Percentiles rank a stretch among this genome's conserved stretches.
phyloP scores from a whole-genome alignment of 2,797 vertebrate genomes.

The Cephalopachus bancanus region DNA sequence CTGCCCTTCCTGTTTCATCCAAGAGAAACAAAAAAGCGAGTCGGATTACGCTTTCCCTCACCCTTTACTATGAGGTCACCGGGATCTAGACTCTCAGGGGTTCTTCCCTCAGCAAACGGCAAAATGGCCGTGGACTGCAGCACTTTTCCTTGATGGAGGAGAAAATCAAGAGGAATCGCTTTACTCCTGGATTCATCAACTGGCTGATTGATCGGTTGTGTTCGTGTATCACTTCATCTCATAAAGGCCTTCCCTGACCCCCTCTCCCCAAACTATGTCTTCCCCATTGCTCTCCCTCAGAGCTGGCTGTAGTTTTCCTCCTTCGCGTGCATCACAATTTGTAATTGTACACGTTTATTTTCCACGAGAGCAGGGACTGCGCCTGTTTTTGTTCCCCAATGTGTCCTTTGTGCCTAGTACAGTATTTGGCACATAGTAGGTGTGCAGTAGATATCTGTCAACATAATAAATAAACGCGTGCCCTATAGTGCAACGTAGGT shows the following conservation, averaged over 20 bases:
- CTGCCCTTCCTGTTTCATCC: constrained; percentile 60
- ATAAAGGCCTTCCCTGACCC: not conserved
- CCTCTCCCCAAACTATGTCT: not conserved
- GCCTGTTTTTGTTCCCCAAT: not conserved
- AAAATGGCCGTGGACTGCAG: constrained; percentile 69
- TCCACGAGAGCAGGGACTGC: not conserved
- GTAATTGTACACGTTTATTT: not conserved
- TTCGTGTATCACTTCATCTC: not conserved
- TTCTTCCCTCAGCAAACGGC: not conserved
- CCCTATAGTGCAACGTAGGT: not conserved
- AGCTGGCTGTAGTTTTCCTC: not conserved
- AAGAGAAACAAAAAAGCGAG: not conserved
- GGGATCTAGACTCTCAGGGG: not conserved
- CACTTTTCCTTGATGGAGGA: not conserved
- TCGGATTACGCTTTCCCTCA: not conserved
- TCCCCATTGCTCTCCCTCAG: not conserved
- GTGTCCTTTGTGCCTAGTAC: not conserved
- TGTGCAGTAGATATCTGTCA: not conserved
- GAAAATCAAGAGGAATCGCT: not conserved
- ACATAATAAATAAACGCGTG: not conserved
- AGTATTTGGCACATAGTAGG: not conserved
- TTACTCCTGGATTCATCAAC: not conserved
- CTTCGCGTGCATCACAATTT: not conserved
- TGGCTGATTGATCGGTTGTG: not conserved
- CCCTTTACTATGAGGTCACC: constrained; percentile 4